These are phyloP conservation scores for Blastomussa wellsi DNA, from an alignment of 92 coral and sea anemone genomes.

Conservation along the genomic window DNA sequence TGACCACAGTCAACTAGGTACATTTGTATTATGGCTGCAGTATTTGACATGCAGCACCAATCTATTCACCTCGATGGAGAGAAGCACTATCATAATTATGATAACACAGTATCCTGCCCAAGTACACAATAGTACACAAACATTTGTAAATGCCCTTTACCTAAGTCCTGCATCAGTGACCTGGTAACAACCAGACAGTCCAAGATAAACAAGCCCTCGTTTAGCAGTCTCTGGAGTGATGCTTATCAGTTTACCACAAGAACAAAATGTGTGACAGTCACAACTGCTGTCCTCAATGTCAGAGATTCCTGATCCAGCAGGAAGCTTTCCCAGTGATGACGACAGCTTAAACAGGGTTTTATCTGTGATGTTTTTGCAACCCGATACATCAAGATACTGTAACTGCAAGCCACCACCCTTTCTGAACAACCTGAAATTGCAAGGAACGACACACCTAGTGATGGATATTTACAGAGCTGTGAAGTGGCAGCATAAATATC, in stretches of 20 bases:
- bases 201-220: conserved; percentile 75
- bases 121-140: background rate
- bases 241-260: conserved; percentile 46
- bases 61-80: no score
- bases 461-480: no score
- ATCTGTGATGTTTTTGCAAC: conserved; percentile 91
- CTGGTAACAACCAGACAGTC: conserved; percentile 95
- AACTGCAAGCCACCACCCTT: conserved; percentile 80
- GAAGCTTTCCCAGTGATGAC: conserved; percentile 68
- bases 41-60: no score
- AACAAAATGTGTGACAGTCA: conserved; percentile 71
- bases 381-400: conserved; percentile 80
- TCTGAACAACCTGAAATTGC: conserved; percentile 69
- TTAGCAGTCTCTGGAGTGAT: conserved; percentile 26
- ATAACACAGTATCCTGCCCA: no score
- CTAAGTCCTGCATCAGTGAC: conserved; percentile 89
- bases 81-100: no score
- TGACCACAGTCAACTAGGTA: no score
- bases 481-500: no score
- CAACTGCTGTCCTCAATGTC: conserved; percentile 83
- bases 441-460: no score
- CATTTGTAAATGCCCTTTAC: conserved; percentile 35
- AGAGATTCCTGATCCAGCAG: conserved; percentile 45
- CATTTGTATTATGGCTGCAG: no score
- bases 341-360: conserved; percentile 85